Evolutionary conservation across 23 tunicate species (phyloP).

Genomic region (Diplosoma virens): DNA sequence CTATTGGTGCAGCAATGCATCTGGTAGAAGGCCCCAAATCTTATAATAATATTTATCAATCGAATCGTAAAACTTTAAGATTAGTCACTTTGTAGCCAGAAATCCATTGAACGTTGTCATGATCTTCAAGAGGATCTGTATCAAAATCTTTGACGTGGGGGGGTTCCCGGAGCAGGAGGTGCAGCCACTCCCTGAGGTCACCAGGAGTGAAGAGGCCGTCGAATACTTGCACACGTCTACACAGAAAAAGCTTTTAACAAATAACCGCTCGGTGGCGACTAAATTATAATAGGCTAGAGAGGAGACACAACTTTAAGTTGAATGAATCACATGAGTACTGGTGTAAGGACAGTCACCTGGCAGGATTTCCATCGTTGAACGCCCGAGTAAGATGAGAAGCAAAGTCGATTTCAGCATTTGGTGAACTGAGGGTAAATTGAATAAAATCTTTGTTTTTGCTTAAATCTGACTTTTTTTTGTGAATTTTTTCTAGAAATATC

Average conservation of each 20-base stretch:
- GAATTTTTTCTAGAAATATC: too few relatives aligned
- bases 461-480: too few relatives aligned
- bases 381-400: constrained; percentile 23
- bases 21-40: too few relatives aligned
- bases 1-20: too few relatives aligned
- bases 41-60: neutral
- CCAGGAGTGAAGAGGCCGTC: constrained; percentile 64
- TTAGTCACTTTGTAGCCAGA: constrained; percentile 37
- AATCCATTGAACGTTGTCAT: constrained; percentile 91
- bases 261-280: too few relatives aligned
- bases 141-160: constrained; percentile 30
- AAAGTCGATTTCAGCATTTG: constrained; percentile 38
- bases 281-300: too few relatives aligned
- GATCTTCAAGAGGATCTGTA: constrained; percentile 40
- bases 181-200: constrained; percentile 38
- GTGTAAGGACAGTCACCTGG: constrained; percentile 25
- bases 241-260: neutral
- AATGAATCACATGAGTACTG: too few relatives aligned
- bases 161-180: constrained; percentile 19
- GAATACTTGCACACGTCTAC: constrained; percentile 68
- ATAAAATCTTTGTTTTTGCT: too few relatives aligned
- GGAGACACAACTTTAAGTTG: too few relatives aligned
- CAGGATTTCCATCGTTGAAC: constrained; percentile 29
- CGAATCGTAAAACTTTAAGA: too few relatives aligned
- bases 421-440: constrained; percentile 19